Percentiles rank a stretch among this genome's conserved stretches.
Conservation (phyloP, 2,888 invertebrate species). For the Megastigmus dorsalis region DNA sequence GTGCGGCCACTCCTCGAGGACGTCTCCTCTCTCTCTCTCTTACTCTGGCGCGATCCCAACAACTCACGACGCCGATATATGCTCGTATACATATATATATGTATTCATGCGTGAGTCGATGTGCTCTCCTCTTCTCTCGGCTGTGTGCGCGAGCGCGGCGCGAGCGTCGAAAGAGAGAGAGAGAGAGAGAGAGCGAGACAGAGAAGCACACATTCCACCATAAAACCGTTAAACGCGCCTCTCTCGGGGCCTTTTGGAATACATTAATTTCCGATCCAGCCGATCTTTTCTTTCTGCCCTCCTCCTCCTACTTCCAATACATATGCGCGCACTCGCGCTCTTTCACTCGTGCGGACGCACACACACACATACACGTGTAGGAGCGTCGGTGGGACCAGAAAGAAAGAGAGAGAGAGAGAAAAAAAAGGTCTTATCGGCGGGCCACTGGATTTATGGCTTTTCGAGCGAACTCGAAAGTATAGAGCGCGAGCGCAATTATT, state of each 20-base stretch:
- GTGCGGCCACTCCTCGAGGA: slow-evolving; percentile 38
- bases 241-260: slow-evolving; percentile 56
- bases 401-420: no score
- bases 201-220: slow-evolving; percentile 69
- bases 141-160: no score
- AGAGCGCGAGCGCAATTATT: background rate
- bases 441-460: slow-evolving; percentile 10
- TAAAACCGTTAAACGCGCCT: slow-evolving; percentile 72
- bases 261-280: slow-evolving; percentile 58
- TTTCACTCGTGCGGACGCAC: background rate
- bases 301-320: background rate
- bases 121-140: background rate
- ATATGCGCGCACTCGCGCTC: no score
- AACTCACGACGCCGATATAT: background rate
- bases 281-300: slow-evolving; percentile 12
- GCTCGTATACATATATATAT: background rate
- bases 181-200: no score
- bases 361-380: no score
- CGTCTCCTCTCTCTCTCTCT: slow-evolving; percentile 16
- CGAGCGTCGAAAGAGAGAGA: no score
- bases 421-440: background rate
- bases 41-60: slow-evolving; percentile 26
- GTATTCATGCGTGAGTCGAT: background rate
- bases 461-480: background rate
- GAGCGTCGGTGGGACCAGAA: no score